Evolutionary conservation across 2,797 vertebrate species (phyloP).

Genomic region (Glyptemys insculpta): DNA sequence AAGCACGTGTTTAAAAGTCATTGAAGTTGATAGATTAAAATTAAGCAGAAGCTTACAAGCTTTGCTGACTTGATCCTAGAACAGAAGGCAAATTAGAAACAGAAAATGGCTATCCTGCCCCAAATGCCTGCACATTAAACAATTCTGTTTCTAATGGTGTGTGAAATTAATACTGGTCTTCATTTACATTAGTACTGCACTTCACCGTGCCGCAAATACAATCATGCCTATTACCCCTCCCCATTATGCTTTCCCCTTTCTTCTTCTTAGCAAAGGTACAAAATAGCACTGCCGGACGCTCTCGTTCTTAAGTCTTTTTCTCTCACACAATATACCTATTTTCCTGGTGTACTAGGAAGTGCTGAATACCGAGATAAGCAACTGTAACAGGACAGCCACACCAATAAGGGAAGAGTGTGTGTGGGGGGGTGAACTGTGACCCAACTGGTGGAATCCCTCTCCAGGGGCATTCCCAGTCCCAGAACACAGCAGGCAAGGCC

Average conservation of each 20-base stretch:
- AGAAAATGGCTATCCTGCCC: background rate
- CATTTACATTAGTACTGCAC: background rate
- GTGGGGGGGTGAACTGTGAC: background rate
- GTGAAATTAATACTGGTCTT: fast-evolving
- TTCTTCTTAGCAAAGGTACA: background rate
- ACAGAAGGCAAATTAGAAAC: background rate
- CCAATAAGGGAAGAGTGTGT: background rate
- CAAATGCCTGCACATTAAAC: background rate
- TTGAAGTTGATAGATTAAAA: background rate
- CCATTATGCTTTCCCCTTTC: background rate
- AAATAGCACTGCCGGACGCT: background rate
- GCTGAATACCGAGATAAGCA: background rate
- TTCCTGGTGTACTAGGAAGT: background rate
- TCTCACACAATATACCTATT: background rate
- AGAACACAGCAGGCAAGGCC: background rate
- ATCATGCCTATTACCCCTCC: background rate
- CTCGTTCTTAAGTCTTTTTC: background rate
- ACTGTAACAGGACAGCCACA: background rate
- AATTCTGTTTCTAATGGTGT: background rate
- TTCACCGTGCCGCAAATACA: background rate
- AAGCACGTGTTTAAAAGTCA: background rate
- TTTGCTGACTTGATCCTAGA: background rate
- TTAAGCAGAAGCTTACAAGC: background rate
- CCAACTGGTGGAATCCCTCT: background rate
- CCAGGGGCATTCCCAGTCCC: background rate